Evolutionary conservation across 2,113 vertebrate genomes (phyloP), one percentile per base, ranked within the genome.

Genomic region (Cyprinodon variegatus): DNA sequence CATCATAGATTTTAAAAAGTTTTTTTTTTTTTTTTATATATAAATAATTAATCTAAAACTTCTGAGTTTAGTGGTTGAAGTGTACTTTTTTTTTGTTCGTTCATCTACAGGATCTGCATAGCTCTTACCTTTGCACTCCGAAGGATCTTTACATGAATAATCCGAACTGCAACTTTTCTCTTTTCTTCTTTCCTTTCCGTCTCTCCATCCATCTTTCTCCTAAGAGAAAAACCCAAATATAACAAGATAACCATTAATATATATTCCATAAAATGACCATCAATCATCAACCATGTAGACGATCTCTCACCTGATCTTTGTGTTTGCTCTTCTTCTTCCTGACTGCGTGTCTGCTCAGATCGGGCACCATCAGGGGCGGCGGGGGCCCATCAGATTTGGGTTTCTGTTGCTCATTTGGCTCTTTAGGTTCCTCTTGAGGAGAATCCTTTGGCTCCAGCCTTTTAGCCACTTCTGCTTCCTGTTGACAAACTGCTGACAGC

Each of bases 291-390:
- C 17, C 20, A 46, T 3, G 29, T 13, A 15, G 11, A 1, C 0
- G 3, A 48, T 45, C 61, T 20, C 81, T 90, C 61, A 96, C 95
- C 63, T 95, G 92, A 36, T 95, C 95, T 89, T 96, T 97, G 79
- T 84, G 88, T 93, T 96, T 97, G 68, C 94, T 94, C 79, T 96
- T 97, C 85, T 95, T 90, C 86, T 82, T 90, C 65, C 81, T 88
- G 72, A 93, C 93, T 15, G 86, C 78, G 3, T 92, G 94, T 3
- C 70, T 82, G 53, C 65, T 82, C 38, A 60, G 59, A 53, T 76
- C 12, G 59, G 88, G 81, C 76, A 62, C 59, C 0, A 5, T 36
- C 41, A 89, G 73, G 11, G 80, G 81, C 9, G 85, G 64, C 0
- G 37, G 68, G 1, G 78, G 57, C 11, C 6, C 29, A 9, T 72